Evolutionary conservation across 2,113 vertebrate species (phyloP), one percentile per base, ranked within the genome.

Genomic region (Tricholaema leucomelas): DNA sequence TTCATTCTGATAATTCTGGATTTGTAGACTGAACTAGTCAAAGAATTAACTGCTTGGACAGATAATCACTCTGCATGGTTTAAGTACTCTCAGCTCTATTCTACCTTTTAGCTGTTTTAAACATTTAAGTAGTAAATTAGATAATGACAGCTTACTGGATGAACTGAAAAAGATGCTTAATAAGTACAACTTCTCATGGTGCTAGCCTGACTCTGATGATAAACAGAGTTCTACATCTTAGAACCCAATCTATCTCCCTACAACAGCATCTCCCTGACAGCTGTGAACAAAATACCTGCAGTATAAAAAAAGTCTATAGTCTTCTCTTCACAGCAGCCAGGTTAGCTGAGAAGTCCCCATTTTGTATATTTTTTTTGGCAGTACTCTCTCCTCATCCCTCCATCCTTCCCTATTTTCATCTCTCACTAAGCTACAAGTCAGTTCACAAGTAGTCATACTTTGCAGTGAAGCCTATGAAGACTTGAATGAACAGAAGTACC

Each of bases 401-500:
- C 48, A 66, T 67, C 23, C 31, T 67, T 56, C 48, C 59, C 42
- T 30, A 2, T 13, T 48, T 12, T 15, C 23, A 59, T 14, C 40
- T 77, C 64, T 56, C 69, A 35, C 60, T 42, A 38, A 80, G 23
- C 59, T 55, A 12, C 31, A 52, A 11, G 12, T 13, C 10, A 4
- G 38, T 64, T 58, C 33, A 73, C 1, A 6, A 76, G 46, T 16
- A 85, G 67, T 30, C 23, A 9, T 4, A 36, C 40, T 56, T 40
- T 17, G 13, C 31, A 78, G 2, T 2, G 28, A 56, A 75, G 56
- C 36, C 44, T 25, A 36, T 5, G 13, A 38, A 35, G 25, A 74
- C 31, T 66, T 59, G 31, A 63, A 60, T 25, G 11, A 90, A 42
- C 6, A 28, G 7, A 33, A 85, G 27, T 94, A 98, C 98, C 94